phyloP scores from a whole-genome alignment of 2,113 vertebrate species.

The Saguinus imperator region DNA sequence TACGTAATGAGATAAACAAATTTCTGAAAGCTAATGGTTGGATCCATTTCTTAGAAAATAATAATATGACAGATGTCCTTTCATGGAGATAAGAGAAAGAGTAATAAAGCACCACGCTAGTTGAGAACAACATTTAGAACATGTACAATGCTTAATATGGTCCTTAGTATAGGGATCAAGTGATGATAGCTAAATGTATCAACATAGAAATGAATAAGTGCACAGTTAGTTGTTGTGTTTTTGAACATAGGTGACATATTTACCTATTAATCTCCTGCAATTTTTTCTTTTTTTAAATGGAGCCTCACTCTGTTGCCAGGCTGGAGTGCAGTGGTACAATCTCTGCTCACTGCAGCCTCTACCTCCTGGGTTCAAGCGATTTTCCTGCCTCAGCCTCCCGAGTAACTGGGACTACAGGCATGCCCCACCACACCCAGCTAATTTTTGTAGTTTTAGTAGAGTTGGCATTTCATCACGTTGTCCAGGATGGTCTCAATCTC shows the following conservation, averaged over 20 bases:
- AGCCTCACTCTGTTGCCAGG: too few relatives aligned
- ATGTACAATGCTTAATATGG: not conserved
- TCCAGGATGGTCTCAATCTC: too few relatives aligned
- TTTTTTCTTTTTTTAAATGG: too few relatives aligned
- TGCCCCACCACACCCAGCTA: too few relatives aligned
- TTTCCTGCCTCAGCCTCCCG: too few relatives aligned
- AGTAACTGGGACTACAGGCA: too few relatives aligned
- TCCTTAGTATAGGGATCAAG: not conserved
- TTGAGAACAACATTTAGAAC: not conserved
- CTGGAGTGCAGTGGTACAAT: too few relatives aligned
- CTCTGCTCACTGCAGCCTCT: too few relatives aligned
- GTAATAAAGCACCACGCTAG: not conserved
- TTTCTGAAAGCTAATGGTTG: constrained; percentile 44
- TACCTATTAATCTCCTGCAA: not conserved
- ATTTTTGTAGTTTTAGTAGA: too few relatives aligned
- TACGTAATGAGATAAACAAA: not conserved
- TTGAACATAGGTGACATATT: not conserved
- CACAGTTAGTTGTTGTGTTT: not conserved
- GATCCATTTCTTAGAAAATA: constrained; percentile 53
- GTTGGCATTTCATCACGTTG: too few relatives aligned
- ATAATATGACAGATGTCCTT: constrained; percentile 47
- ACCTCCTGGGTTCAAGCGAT: too few relatives aligned
- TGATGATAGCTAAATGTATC: not conserved
- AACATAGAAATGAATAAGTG: not conserved
- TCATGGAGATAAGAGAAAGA: not conserved